These are phyloP conservation scores for Perognathus longimembris DNA, from an alignment of 2,113 vertebrate species.

Conservation along the genomic window DNA sequence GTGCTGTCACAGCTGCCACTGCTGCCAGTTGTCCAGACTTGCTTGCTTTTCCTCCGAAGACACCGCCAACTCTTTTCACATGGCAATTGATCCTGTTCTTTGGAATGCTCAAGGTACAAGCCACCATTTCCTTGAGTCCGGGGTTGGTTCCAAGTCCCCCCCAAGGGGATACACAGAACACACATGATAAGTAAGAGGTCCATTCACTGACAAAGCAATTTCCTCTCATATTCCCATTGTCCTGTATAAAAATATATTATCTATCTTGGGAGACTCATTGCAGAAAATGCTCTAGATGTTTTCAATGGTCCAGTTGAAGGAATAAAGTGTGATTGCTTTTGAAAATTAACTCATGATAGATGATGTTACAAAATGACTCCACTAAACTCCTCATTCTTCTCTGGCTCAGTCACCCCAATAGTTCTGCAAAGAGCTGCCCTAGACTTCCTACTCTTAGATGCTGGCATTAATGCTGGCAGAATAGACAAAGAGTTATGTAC, in stretches of 20 bases:
- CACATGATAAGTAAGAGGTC: background rate
- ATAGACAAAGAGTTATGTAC: background rate
- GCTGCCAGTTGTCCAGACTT: constrained; percentile 85
- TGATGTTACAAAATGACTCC: background rate
- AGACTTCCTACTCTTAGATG: background rate
- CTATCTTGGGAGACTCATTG: background rate
- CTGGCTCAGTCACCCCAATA: too few species aligned
- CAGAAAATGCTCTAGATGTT: background rate
- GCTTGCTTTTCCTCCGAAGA: constrained; percentile 88
- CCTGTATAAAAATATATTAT: background rate
- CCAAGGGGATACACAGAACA: background rate
- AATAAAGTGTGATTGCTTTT: background rate
- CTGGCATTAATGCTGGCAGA: background rate
- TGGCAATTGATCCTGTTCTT: constrained; percentile 88
- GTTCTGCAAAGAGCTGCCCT: background rate
- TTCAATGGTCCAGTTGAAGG: background rate
- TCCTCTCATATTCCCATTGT: background rate
- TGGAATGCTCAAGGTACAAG: constrained; percentile 85
- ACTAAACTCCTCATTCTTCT: background rate
- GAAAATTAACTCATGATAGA: background rate
- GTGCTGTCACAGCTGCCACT: constrained; percentile 88
- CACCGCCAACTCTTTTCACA: constrained; percentile 86
- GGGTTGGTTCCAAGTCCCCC: background rate
- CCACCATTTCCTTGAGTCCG: constrained; percentile 81
- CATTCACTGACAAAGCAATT: background rate